Base-by-base conservation (phyloP, 2,113 vertebrate species). In the Strix uralensis region DNA sequence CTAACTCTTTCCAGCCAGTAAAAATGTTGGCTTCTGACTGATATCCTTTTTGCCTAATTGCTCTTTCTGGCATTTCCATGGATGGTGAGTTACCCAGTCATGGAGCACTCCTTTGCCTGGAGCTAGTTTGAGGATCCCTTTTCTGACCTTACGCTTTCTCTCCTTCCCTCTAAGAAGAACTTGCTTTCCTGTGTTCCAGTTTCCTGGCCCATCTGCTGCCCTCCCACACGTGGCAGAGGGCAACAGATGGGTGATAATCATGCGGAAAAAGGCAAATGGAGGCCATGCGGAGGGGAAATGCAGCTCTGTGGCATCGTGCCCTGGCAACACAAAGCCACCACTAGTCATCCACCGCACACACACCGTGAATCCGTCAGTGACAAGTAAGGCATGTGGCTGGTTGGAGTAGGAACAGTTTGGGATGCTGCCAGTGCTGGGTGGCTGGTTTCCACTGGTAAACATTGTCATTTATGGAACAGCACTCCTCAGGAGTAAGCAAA, bases 191-290 rank as follows among this genome's bases (percentile, higher is more conserved):
- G 22, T 96, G 95, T 95, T 96, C 95, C 89, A 95, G 91, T 94
- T 97, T 97, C 88, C 96, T 96, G 96, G 97, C 91, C 96, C 97
- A 98, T 98, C 97, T 98, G 97, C 94, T 97, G 88, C 88, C 94
- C 96, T 97, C 92, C 92, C 83, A 96, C 96, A 95, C 63, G 12
- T 95, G 94, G 94, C 94, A 96, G 88, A 97, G 96, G 97, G 97
- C 97, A 97, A 95, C 97, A 98, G 97, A 97, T 98, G 97, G 96
- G 95, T 90, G 94, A 97, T 96, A 97, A 96, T 97, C 96, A 97
- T 97, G 94, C 79, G 55, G 95, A 97, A 96, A 97, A 96, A 96
- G 96, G 96, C 96, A 97, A 97, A 96, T 97, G 97, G 95, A 95
- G 94, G 94, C 97, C 95, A 97, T 92, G 96, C 29, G 46, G 95